Evolutionary conservation across 1,140 invertebrate species (phyloP), one percentile per base, ranked within the genome.

Genomic region (Aphaenogaster rudis): DNA sequence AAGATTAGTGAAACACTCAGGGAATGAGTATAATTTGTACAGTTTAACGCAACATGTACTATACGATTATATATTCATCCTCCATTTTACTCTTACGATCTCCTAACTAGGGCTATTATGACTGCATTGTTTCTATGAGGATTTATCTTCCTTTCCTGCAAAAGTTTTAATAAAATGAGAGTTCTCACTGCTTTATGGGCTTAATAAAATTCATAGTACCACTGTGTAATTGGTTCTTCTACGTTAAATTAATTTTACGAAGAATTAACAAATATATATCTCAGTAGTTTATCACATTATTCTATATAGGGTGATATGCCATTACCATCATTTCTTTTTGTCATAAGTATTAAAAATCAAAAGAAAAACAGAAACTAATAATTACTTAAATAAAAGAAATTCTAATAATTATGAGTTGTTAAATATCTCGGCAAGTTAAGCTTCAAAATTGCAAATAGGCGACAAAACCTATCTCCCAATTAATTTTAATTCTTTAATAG

Each of bases 41-140:
- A 81, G 11, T 81, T 81, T 71, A 57, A 66, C 11, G 28, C 45
- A 81, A 81, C 4, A 42, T 4, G 5, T n/a, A 42, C 33, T 39
- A n/a, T 45, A 57, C 13, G 17, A 71, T 69, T 71, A 71, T 64
- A 79, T 36, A 64, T 48, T 81, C 66, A 59, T 81, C 79, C 66
- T 81, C 79, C n/a, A 71, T 81, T 81, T 81, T 81, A 81, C 79
- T 81, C 79, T 81, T 42, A 81, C 6, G 50, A 59, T 71, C 66
- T 81, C 50, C 64, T 81, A 61, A 61, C 42, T 72, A 82, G 52
- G 69, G 69, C 80, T 84, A 11, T 84, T 84, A 84, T 63, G 80
- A 84, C 80, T 84, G 80, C 69, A 82, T 72, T 71, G 17, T 82
- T 61, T 82, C 33, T 63, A 39, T 28, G 8, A 61, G 5, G 13